Base-by-base conservation (phyloP, 2,797 vertebrate species). In the Clarias fuscus region DNA sequence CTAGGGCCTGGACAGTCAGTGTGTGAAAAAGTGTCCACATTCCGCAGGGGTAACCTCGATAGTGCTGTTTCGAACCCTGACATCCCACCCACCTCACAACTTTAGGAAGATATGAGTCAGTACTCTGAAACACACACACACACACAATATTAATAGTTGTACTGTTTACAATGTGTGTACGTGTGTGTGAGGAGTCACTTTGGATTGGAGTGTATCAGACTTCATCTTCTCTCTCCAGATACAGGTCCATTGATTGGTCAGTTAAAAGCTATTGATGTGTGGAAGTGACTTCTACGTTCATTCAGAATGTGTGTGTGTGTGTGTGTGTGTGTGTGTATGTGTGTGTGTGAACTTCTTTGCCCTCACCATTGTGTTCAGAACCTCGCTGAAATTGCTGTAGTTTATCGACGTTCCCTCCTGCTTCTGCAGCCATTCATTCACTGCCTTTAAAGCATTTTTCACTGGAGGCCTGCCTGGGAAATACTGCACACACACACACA, bases 11-110 rank as follows among this genome's bases (percentile, higher is more conserved):
- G 37, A 97, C 94, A 0, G 97, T 97, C 88, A 99, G 95, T 62
- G 97, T 91, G 62, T 99, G 98, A 93, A 98, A 99, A 62, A 99
- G 91, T 6, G 94, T 95, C 98, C 98, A 99, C 72, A 99, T 84
- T 15, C 96, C 96, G 6, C 98, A 99, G 24, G 98, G 97, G 75
- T 96, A 99, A 71, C 97, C 95, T 62, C 98, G 96, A 78, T 96
- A 94, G 13, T 97, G 93, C 0, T 94, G 92, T 68, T 95, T 92
- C 0, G 96, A 97, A 40, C 98, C 97, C 92, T 96, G 97, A 86
- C 98, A 99, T 92, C 95, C 97, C 86, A 99, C 96, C 97, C 97
- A 99, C 87, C 91, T 93, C 88, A 92, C 91, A 0, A 91, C 94
- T 72, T 96, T 92, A 30, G 97, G 93, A 81, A 99, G 92, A 27